These are phyloP conservation scores for Hetaerina americana DNA, from an alignment of 1,140 invertebrate genomes.

Conservation along the genomic window DNA sequence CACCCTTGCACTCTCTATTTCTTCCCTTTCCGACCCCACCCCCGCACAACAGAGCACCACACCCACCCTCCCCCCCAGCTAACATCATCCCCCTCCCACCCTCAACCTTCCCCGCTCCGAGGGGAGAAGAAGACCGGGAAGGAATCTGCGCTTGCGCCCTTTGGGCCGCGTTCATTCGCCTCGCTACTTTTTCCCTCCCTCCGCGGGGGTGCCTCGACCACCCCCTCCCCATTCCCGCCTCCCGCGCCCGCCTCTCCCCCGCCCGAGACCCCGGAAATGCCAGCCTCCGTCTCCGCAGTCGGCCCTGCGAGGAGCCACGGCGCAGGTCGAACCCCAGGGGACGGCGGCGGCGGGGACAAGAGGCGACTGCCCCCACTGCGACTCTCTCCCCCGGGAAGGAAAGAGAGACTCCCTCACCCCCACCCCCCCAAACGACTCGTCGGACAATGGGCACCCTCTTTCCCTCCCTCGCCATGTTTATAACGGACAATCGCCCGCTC, in stretches of 20 bases:
- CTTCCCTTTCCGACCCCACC: not conserved
- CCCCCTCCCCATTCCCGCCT: not conserved
- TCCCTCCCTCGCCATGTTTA: too few species aligned
- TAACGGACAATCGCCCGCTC: too few species aligned
- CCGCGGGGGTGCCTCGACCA: not conserved
- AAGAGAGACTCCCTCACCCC: too few species aligned
- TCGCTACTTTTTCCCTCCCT: not conserved
- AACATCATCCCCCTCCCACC: not conserved
- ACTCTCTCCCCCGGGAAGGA: too few species aligned
- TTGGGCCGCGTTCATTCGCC: not conserved
- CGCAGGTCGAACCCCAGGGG: not conserved
- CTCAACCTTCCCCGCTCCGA: not conserved
- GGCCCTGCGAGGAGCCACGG: not conserved
- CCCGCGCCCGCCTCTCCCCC: not conserved
- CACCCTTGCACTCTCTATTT: not conserved
- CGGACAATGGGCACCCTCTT: too few species aligned
- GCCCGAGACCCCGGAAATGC: not conserved
- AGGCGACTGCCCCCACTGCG: too few species aligned
- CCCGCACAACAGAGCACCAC: not conserved
- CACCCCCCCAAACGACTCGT: too few species aligned
- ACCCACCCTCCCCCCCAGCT: not conserved
- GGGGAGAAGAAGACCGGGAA: too few species aligned
- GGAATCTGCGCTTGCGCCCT: not conserved
- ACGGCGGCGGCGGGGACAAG: too few species aligned
- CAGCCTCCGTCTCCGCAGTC: not conserved